phyloP scores from a whole-genome alignment of 1,140 invertebrate genomes.

The Bilobella aurantiaca region DNA sequence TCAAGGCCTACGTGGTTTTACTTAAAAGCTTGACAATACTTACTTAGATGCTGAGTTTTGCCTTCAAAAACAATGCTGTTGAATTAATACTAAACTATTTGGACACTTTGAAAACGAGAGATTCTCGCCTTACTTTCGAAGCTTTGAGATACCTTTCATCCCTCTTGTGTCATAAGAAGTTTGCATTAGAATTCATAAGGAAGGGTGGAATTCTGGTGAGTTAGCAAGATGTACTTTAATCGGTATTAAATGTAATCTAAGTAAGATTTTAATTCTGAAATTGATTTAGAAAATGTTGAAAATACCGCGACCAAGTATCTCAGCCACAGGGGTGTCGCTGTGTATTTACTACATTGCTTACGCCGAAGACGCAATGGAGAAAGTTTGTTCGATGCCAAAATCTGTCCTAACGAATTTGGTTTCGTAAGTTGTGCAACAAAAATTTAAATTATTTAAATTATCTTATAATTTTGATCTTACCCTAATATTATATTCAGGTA shows the following conservation, averaged over 20 bases:
- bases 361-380: slow-evolving; percentile 89
- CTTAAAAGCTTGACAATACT: slow-evolving; percentile 34
- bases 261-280: too few species aligned
- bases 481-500: slow-evolving; percentile 49
- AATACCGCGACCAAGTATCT: slow-evolving; percentile 81
- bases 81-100: slow-evolving; percentile 72
- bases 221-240: not conserved
- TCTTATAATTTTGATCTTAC: slow-evolving; percentile 6
- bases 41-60: slow-evolving; percentile 68
- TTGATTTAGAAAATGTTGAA: slow-evolving; percentile 58
- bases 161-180: slow-evolving; percentile 91
- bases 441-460: slow-evolving; percentile 14
- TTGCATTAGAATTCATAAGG: slow-evolving; percentile 87
- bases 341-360: slow-evolving; percentile 94
- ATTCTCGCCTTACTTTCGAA: slow-evolving; percentile 87
- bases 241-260: not conserved
- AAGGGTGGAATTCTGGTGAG: slow-evolving; percentile 65
- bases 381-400: slow-evolving; percentile 74
- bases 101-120: slow-evolving; percentile 74
- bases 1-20: slow-evolving; percentile 3
- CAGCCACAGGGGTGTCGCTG: slow-evolving; percentile 89
- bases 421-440: slow-evolving; percentile 1
- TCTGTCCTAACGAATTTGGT: slow-evolving; percentile 19
- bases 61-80: slow-evolving; percentile 83
- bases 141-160: slow-evolving; percentile 86